A percentile compares a stretch with the other conserved stretches of the same genome.
Evolutionary conservation across 2,888 invertebrate species (phyloP).

Genomic region (Tipula lateralis): DNA sequence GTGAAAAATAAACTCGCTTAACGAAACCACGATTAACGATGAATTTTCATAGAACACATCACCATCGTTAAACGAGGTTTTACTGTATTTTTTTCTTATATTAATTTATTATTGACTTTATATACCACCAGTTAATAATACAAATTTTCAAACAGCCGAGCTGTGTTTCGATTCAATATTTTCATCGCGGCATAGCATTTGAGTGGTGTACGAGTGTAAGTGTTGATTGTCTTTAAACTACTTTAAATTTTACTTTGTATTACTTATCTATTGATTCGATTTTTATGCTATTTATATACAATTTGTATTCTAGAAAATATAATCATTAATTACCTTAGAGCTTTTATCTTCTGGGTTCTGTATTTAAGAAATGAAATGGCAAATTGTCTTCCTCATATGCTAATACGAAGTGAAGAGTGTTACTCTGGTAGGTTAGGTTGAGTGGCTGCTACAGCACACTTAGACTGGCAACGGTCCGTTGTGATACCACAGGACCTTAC

Average conservation of each 20-base stretch:
- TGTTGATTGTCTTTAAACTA: neutral
- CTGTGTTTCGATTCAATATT: neutral
- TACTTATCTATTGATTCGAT: neutral
- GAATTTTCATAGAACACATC: too few relatives aligned
- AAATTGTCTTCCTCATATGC: too few relatives aligned
- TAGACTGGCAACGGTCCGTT: too few relatives aligned
- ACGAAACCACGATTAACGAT: too few relatives aligned
- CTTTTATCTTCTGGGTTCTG: neutral
- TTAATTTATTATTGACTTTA: conserved; percentile 24
- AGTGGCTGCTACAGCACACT: too few relatives aligned
- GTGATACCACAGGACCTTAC: too few relatives aligned
- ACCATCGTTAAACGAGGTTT: neutral
- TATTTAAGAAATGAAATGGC: neutral
- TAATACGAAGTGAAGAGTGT: too few relatives aligned
- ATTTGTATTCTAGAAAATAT: neutral
- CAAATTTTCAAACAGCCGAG: neutral
- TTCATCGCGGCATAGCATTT: neutral
- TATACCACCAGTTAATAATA: conserved; percentile 5
- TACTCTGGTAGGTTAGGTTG: too few relatives aligned
- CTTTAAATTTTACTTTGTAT: neutral
- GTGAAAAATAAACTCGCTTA: too few relatives aligned
- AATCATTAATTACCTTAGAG: neutral
- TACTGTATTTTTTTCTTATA: neutral
- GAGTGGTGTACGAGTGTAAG: neutral
- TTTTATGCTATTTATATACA: neutral